Evolutionary conservation across 1,140 invertebrate genomes (phyloP).

Genomic region (Trachymyrmex cornetzi): DNA sequence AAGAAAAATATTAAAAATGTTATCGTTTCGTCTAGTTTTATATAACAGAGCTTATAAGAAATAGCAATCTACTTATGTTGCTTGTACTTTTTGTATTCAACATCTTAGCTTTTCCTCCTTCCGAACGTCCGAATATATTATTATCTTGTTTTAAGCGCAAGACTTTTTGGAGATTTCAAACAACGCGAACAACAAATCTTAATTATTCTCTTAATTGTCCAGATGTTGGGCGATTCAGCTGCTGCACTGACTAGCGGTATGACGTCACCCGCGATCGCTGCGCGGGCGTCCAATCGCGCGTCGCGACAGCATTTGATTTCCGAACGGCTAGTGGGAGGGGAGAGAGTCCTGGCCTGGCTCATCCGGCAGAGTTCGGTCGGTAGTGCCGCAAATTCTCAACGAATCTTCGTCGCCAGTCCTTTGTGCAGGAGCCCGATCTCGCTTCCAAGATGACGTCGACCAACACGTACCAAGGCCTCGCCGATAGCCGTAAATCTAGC

Average conservation of each 20-base stretch:
- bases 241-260: slow-evolving; percentile 68
- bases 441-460: slow-evolving; percentile 80
- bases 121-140: too few species aligned
- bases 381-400: slow-evolving; percentile 56
- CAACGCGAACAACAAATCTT: too few species aligned
- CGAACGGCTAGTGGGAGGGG: slow-evolving; percentile 69
- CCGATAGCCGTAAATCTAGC: slow-evolving; percentile 80
- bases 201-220: too few species aligned
- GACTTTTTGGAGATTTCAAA: too few species aligned
- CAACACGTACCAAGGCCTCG: slow-evolving; percentile 80
- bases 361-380: neutral
- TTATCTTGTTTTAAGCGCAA: too few species aligned
- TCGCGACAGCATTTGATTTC: slow-evolving; percentile 79
- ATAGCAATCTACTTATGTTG: too few species aligned
- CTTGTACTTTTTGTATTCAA: too few species aligned
- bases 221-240: neutral
- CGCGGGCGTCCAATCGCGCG: slow-evolving; percentile 74
- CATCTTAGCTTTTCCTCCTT: too few species aligned
- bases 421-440: slow-evolving; percentile 27
- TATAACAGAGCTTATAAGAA: too few species aligned
- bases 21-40: too few species aligned
- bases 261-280: slow-evolving; percentile 64
- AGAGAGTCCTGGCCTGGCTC: slow-evolving; percentile 68
- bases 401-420: slow-evolving; percentile 40
- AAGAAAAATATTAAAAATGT: too few species aligned